Evolutionary conservation across 2,888 invertebrate species (phyloP).

Genomic region (Acrobasis suavella): DNA sequence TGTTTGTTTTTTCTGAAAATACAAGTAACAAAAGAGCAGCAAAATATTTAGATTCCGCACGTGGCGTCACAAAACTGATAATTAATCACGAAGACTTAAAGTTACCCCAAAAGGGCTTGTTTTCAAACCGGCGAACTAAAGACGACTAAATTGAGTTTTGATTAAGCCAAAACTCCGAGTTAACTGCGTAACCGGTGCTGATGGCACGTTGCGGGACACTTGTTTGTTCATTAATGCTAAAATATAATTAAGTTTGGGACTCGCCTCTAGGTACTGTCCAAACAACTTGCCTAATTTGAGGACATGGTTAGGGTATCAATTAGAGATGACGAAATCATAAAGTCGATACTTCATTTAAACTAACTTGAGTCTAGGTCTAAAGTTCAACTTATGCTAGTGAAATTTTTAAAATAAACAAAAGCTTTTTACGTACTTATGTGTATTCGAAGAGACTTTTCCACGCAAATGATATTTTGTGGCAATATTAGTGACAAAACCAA

Average conservation of each 20-base stretch:
- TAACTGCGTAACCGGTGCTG: slow-evolving; percentile 44
- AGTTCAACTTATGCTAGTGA: no score
- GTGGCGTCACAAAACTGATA: slow-evolving; percentile 26
- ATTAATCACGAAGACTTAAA: slow-evolving; percentile 48
- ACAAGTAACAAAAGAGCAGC: neutral
- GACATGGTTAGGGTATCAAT: slow-evolving; percentile 21
- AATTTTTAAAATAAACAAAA: no score
- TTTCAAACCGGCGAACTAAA: slow-evolving; percentile 54
- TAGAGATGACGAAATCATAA: neutral
- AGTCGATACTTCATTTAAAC: no score
- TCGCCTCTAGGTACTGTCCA: slow-evolving; percentile 18
- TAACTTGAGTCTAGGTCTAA: no score
- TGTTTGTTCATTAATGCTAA: slow-evolving; percentile 29
- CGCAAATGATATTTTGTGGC: no score
- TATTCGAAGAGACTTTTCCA: no score
- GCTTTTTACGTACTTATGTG: no score
- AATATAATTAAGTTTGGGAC: slow-evolving; percentile 24
- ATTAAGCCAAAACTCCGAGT: slow-evolving; percentile 48
- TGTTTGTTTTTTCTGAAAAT: no score
- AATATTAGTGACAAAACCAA: no score
- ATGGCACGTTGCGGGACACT: slow-evolving; percentile 44
- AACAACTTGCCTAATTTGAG: slow-evolving; percentile 24
- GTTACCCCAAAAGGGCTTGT: slow-evolving; percentile 53
- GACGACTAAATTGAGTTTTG: slow-evolving; percentile 61
- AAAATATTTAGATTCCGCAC: slow-evolving; percentile 6